phyloP scores from a whole-genome alignment of 2,888 invertebrate species.

The Gymnoscelis rufifasciata region DNA sequence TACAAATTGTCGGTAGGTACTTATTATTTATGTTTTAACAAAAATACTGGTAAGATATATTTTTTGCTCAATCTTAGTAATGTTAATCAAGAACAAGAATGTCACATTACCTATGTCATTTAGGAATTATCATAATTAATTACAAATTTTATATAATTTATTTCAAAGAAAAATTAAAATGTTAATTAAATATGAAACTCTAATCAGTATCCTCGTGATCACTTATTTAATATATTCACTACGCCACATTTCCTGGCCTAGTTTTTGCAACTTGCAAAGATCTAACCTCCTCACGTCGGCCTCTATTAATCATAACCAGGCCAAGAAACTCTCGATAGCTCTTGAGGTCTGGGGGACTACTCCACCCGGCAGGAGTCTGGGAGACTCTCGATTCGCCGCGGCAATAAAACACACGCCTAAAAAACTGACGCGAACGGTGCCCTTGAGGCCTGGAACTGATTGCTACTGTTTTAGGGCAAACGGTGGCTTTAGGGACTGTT shows the following conservation, averaged over 20 bases:
- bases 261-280: not conserved
- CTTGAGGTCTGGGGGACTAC: slow-evolving; percentile 31
- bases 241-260: not conserved
- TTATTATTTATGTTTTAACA: no score
- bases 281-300: not conserved
- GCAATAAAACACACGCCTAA: slow-evolving; percentile 54
- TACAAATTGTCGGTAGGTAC: no score
- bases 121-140: no score
- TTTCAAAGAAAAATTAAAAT: no score
- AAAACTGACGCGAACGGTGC: slow-evolving; percentile 40
- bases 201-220: no score
- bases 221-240: no score
- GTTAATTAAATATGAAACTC: no score
- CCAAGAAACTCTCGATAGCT: slow-evolving; percentile 29
- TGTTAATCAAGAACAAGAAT: no score
- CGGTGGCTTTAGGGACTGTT: not conserved
- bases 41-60: no score
- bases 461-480: slow-evolving; percentile 13
- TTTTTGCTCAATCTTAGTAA: no score
- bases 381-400: slow-evolving; percentile 45
- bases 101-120: no score
- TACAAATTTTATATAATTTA: no score
- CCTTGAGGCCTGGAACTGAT: slow-evolving; percentile 30
- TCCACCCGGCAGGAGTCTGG: slow-evolving; percentile 28
- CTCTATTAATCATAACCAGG: slow-evolving; percentile 29